Evolutionary conservation across 1,140 invertebrate genomes (phyloP).

Genomic region (Drosophila pandora): DNA sequence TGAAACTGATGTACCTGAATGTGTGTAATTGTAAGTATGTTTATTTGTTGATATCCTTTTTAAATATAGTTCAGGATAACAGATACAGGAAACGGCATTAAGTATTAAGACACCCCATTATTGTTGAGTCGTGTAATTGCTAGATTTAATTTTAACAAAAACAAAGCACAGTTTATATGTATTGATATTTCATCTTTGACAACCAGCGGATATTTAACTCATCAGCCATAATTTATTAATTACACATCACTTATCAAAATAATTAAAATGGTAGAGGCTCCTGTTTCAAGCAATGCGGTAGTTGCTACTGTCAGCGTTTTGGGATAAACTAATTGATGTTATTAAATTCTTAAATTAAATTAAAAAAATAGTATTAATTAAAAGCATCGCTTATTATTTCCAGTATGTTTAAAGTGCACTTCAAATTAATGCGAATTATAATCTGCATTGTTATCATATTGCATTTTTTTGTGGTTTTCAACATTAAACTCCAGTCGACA

Average conservation of each 20-base stretch:
- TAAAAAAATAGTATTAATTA: slow-evolving; percentile 51
- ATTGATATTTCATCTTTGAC: slow-evolving; percentile 9
- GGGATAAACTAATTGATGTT: slow-evolving; percentile 50
- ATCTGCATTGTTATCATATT: slow-evolving; percentile 54
- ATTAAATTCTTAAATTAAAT: slow-evolving; percentile 48
- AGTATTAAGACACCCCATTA: slow-evolving; percentile 1
- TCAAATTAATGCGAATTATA: slow-evolving; percentile 56
- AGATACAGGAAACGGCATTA: slow-evolving; percentile 1
- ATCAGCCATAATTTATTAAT: slow-evolving; percentile 31
- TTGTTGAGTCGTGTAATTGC: neutral
- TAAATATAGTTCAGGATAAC: slow-evolving; percentile 17
- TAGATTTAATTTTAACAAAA: neutral
- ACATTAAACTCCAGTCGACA: slow-evolving; percentile 1
- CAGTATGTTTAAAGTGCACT: slow-evolving; percentile 41
- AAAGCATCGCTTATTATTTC: slow-evolving; percentile 44
- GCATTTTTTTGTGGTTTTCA: slow-evolving; percentile 14
- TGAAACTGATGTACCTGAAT: neutral
- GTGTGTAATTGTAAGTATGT: neutral
- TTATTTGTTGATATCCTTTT: slow-evolving; percentile 14
- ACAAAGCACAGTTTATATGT: neutral
- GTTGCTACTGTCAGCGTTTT: slow-evolving; percentile 19
- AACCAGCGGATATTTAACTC: neutral
- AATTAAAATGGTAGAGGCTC: slow-evolving; percentile 26
- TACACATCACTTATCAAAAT: slow-evolving; percentile 19
- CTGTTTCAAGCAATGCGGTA: slow-evolving; percentile 9